phyloP scores from a whole-genome alignment of 2,797 vertebrate genomes.

The Xiphophorus birchmanni region DNA sequence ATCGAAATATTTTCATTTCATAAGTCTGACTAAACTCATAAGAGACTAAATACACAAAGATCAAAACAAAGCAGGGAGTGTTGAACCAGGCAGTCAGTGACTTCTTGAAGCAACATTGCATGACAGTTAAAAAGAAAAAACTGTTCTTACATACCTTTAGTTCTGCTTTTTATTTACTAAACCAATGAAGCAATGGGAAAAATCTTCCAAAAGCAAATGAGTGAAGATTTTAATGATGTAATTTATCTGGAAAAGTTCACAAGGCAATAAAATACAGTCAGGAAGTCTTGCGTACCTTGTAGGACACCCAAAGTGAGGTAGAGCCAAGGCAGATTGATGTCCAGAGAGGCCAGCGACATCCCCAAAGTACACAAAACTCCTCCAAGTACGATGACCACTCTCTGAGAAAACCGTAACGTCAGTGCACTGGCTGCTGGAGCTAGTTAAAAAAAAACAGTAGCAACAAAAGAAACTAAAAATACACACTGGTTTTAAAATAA shows the following conservation, averaged over 20 bases:
- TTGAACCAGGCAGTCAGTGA: neutral
- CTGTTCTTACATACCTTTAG: neutral
- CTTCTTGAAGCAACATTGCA: neutral
- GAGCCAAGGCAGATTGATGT: constrained; percentile 72
- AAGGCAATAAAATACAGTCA: neutral
- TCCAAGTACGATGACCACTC: constrained; percentile 69
- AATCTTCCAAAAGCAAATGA: neutral
- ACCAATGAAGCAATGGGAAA: neutral
- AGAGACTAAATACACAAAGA: neutral
- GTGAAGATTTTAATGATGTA: neutral
- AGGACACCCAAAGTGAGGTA: constrained; percentile 73
- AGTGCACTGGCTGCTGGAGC: constrained; percentile 72
- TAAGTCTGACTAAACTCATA: neutral
- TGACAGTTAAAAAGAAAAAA: neutral
- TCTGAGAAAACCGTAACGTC: constrained; percentile 66
- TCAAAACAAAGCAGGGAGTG: neutral
- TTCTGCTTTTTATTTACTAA: neutral
- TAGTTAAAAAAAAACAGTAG: constrained; percentile 19
- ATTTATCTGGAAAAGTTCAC: neutral
- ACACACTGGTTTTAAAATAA: neutral
- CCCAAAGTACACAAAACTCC: constrained; percentile 64
- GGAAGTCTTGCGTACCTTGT: constrained; percentile 60
- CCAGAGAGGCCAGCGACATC: constrained; percentile 72
- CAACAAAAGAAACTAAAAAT: neutral
- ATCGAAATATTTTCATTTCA: neutral